Percentiles rank a stretch among this genome's conserved stretches.
These are phyloP conservation scores for Drosophila ananassae DNA, from an alignment of 1,140 invertebrate species.

Conservation along the genomic window DNA sequence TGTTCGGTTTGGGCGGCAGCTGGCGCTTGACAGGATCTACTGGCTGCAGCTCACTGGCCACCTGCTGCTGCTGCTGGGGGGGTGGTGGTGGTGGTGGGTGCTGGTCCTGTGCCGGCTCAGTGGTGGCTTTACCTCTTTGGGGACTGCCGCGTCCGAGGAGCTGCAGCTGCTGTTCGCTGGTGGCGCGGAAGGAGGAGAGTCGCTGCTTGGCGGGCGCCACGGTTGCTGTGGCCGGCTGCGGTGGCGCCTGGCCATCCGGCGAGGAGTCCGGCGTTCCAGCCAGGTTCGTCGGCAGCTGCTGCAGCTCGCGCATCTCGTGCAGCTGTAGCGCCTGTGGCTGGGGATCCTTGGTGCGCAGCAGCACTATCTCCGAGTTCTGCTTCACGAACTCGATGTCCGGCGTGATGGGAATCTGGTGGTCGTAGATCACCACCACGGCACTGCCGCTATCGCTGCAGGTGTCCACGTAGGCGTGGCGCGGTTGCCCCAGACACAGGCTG, in stretches of 20 bases:
- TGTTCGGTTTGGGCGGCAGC: conserved; percentile 71
- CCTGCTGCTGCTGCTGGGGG: conserved; percentile 14
- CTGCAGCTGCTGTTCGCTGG: conserved; percentile 80
- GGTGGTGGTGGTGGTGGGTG: conserved; percentile 10
- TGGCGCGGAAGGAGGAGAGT: conserved; percentile 79
- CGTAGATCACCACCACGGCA: conserved; percentile 79
- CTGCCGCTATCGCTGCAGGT: conserved; percentile 68
- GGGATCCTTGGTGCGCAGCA: conserved; percentile 79
- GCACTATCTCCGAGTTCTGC: conserved; percentile 82
- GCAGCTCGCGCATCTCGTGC: conserved; percentile 77
- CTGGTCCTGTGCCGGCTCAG: conserved; percentile 50
- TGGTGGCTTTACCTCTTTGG: conserved; percentile 72
- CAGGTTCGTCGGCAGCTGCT: conserved; percentile 71
- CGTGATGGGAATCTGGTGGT: conserved; percentile 80
- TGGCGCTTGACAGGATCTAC: conserved; percentile 59
- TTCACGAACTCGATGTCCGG: conserved; percentile 83
- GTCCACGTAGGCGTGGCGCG: conserved; percentile 67
- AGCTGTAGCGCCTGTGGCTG: conserved; percentile 54
- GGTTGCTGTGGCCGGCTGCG: conserved; percentile 66
- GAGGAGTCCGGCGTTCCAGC: conserved; percentile 63
- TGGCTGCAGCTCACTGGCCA: conserved; percentile 17
- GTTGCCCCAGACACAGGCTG: conserved; percentile 51
- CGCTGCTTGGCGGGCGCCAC: conserved; percentile 82
- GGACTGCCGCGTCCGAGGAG: conserved; percentile 71
- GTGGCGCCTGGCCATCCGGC: conserved; percentile 47